Percentiles rank a stretch among this genome's conserved stretches.
phyloP scores from a whole-genome alignment of 2,888 invertebrate genomes.

The Drosophila nigricruria region DNA sequence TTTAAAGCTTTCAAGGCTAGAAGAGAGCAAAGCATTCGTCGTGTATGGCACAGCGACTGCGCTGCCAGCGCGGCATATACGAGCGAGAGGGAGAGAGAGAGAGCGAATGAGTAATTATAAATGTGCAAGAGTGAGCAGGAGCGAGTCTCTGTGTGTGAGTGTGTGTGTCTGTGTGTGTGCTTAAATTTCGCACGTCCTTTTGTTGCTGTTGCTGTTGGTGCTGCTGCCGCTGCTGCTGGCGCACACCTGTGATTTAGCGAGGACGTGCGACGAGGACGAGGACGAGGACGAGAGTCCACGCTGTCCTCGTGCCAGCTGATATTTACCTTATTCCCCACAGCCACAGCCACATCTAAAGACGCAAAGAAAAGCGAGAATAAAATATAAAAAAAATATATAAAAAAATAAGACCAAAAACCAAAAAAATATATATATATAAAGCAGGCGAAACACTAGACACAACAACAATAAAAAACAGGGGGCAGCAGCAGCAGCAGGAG shows the following conservation, averaged over 20 bases:
- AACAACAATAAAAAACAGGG: constrained; percentile 40
- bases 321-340: constrained; percentile 69
- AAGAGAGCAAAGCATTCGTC: constrained; percentile 24
- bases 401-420: constrained; percentile 8
- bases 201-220: constrained; percentile 19
- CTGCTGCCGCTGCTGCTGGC: constrained; percentile 38
- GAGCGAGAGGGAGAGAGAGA: not conserved
- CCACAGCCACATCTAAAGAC: constrained; percentile 22
- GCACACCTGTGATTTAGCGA: constrained; percentile 79
- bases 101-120: not conserved
- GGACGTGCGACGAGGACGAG: constrained; percentile 51
- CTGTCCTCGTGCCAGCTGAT: constrained; percentile 72
- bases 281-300: constrained; percentile 49
- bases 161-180: constrained; percentile 18
- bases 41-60: constrained; percentile 56
- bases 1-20: constrained; percentile 46
- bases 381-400: constrained; percentile 2
- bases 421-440: constrained; percentile 12
- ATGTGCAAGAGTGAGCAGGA: not conserved
- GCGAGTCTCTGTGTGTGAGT: constrained; percentile 8
- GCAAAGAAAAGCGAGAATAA: constrained; percentile 21
- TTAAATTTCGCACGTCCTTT: constrained; percentile 62
- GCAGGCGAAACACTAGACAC: constrained; percentile 60
- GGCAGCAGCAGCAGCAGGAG: not conserved
- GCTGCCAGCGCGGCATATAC: constrained; percentile 25